Evolutionary conservation across 30 jellyfish, hydroid and myxozoan genomes (phyloP).

Genomic region (Hydractinia echinata): DNA sequence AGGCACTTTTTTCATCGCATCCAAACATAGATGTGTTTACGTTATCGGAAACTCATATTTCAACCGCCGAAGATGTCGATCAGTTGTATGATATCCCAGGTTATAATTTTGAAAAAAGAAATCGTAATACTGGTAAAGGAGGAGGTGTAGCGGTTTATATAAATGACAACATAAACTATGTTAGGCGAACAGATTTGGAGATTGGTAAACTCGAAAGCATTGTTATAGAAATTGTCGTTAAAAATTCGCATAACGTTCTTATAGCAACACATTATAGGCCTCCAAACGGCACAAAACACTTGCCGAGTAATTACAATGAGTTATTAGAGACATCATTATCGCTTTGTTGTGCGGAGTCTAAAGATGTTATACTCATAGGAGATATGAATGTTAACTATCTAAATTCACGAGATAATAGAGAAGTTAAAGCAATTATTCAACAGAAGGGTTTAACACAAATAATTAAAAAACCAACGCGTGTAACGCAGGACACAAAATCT

Average conservation of each 20-base stretch:
- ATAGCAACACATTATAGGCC: conserved; percentile 20
- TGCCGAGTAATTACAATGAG: neutral
- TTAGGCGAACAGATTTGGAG: conserved; percentile 22
- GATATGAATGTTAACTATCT: neutral
- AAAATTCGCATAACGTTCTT: conserved; percentile 6
- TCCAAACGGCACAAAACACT: conserved; percentile 17
- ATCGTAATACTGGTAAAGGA: conserved; percentile 2
- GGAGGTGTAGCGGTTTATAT: conserved; percentile 11
- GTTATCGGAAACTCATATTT: conserved; percentile 4
- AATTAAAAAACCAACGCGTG: conserved; percentile 15
- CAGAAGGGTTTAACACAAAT: neutral
- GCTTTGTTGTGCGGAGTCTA: neutral
- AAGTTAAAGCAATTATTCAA: neutral
- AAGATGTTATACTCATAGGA: conserved; percentile 18
- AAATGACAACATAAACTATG: neutral
- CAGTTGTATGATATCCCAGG: neutral
- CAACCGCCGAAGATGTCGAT: neutral
- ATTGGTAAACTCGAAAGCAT: neutral
- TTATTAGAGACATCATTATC: neutral
- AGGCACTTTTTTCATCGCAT: neutral
- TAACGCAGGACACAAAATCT: conserved; percentile 21
- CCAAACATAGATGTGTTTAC: conserved; percentile 17
- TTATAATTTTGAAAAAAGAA: neutral
- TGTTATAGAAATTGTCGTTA: conserved; percentile 9
- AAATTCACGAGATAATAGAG: neutral